Base-by-base conservation (phyloP, 2,888 invertebrate species). In the Orthosia gothica region DNA sequence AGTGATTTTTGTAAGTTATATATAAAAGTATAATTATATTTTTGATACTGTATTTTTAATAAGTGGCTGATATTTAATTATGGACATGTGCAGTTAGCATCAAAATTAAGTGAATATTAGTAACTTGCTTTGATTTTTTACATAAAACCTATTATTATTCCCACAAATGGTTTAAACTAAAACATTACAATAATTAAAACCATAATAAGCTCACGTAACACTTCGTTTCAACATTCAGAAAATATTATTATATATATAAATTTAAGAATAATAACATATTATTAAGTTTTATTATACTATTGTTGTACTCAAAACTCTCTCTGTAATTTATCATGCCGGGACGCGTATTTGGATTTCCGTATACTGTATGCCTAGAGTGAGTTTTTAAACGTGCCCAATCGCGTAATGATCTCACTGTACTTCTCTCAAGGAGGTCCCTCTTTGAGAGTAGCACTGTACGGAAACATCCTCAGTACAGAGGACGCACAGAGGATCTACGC, bases 181-280 rank as follows among this genome's bases (percentile, higher is more conserved):
- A 26, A 26, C 26, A 26, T 26, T 2, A 16, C 23, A 40, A 40
- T 20, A 12, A 16, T 26, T 57, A 23, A 57, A 49, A 49, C 3
- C 57, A 74, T 47, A 72, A 45, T 45, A 74, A 62, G 18, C 15
- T 54, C 26, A 26, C 52, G 50, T 75, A 23, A 52, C 13, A 73
- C 47, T 57, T 47, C 26, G 45, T 74, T 32, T 75, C 47, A 15
- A 18, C 52, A 75, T 23, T 32, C 32, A 63, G 63, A 63, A 47
- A 32, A 75, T 47, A 20, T 73, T 73, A 74, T 72, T 72, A 23
- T n/a, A n/a, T n/a, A n/a, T n/a, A n/a, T n/a, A n/a, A 54, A 62
- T 12, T 74, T 74, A 47, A 13, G 26, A 74, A 73, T 23, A 64
- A n/a, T 66, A 52, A 58, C 9, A 32, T 32, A 32, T 58, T 32